phyloP scores from a whole-genome alignment of 2,797 vertebrate genomes.

The Halcyon smyrnensis region DNA sequence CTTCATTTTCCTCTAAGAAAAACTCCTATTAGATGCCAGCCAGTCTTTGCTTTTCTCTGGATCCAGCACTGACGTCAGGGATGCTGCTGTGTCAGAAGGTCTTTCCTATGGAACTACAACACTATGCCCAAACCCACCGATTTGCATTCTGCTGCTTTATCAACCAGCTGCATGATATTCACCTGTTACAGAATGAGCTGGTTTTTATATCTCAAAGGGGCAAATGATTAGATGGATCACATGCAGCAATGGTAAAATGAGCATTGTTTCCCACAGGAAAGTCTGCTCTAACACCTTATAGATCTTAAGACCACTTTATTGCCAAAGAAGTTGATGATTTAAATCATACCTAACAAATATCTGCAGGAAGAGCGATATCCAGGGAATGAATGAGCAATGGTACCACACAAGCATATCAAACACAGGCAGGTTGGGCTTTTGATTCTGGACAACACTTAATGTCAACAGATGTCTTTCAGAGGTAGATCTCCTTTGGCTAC shows the following conservation, averaged over 20 bases:
- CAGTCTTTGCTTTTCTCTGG: not conserved
- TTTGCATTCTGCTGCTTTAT: not conserved
- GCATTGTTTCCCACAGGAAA: not conserved
- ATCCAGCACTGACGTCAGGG: not conserved
- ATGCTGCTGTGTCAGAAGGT: not conserved
- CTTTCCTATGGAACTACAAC: not conserved
- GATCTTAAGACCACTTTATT: not conserved
- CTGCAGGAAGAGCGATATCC: not conserved
- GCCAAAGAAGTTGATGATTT: not conserved
- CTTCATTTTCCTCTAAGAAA: not conserved
- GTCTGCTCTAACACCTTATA: not conserved
- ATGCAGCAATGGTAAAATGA: not conserved
- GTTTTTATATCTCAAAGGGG: not conserved
- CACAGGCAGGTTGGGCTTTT: not conserved
- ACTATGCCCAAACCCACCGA: not conserved
- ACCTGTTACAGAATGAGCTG: not conserved
- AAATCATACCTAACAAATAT: not conserved
- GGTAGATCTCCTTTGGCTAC: not conserved
- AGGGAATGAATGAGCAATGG: not conserved
- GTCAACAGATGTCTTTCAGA: not conserved
- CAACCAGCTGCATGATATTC: not conserved
- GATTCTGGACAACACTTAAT: not conserved
- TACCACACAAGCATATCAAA: not conserved
- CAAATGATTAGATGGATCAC: not conserved
- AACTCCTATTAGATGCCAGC: not conserved